A percentile compares a stretch with the other conserved stretches of the same genome.
phyloP scores from a whole-genome alignment of 2,888 invertebrate species.

The Ennomos fuscantarius region DNA sequence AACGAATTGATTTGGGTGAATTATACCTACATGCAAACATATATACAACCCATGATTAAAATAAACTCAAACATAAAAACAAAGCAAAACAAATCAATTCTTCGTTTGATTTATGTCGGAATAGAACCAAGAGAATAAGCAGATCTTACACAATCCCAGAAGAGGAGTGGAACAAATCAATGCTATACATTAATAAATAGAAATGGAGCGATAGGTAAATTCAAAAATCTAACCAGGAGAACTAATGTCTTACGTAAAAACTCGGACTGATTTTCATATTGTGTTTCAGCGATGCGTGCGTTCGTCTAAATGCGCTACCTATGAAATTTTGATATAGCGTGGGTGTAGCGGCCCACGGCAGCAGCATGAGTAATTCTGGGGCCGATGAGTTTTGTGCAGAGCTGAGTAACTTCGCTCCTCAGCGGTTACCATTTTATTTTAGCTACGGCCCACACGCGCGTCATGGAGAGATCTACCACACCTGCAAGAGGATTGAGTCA shows the following conservation, averaged over 20 bases:
- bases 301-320: slow-evolving; percentile 68
- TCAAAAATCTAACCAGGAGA: slow-evolving; percentile 11
- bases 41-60: neutral
- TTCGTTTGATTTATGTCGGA: slow-evolving; percentile 7
- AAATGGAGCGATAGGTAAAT: slow-evolving; percentile 22
- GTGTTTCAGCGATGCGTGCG: slow-evolving; percentile 35
- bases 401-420: slow-evolving; percentile 67
- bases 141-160: slow-evolving; percentile 10
- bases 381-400: slow-evolving; percentile 57
- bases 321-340: slow-evolving; percentile 81
- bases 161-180: slow-evolving; percentile 11
- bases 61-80: neutral
- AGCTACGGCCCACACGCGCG: slow-evolving; percentile 70
- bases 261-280: slow-evolving; percentile 22
- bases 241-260: slow-evolving; percentile 8
- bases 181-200: slow-evolving; percentile 11
- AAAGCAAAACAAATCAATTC: slow-evolving; percentile 19
- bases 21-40: neutral
- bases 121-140: slow-evolving; percentile 12
- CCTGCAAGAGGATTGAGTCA: slow-evolving; percentile 70
- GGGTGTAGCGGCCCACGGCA: slow-evolving; percentile 70
- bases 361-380: slow-evolving; percentile 73
- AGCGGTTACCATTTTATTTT: slow-evolving; percentile 76
- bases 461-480: slow-evolving; percentile 68
- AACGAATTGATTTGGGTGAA: too few species aligned